Evolutionary conservation across 2,888 invertebrate species (phyloP), one percentile per base, ranked within the genome.

Genomic region (Drosophila meridionalis): DNA sequence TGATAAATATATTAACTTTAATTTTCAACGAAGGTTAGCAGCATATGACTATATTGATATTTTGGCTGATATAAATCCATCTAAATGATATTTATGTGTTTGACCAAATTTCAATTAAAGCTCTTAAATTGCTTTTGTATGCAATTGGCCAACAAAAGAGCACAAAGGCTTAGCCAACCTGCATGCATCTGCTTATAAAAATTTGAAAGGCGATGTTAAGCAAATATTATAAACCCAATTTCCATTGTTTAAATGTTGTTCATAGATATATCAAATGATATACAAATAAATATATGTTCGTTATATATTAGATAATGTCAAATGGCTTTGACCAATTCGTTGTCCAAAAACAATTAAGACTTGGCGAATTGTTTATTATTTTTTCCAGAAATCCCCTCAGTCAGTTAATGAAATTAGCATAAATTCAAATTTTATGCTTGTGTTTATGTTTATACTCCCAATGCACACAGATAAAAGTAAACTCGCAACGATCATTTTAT

Each of bases 401-500:
- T 12, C 34, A 36, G 20, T 36, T 52, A 3, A 36, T 53, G 5
- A 53, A 53, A 12, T 34, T 11, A 34, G 20, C 52, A 52, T 50
- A 50, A 20, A 52, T 26, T 34, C 1, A 36, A 52, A 52, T 6
- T 11, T 34, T 2, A 47, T 30, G 48, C 30, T 8, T 8, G n/a
- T 48, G 2, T 11, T 34, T 2, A 47, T 30, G 48, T 48, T 8
- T 8, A 32, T 48, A 6, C 7, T 14, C 11, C 11, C 34, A 52
- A 52, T 52, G 34, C 11, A 14, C 30, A 14, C 30, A 1, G 4
- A 53, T 53, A 34, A 38, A 26, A 32, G 47, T 14, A 26, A 47
- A 20, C 7, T 14, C 42, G 8, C 20, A 38, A 28, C 2, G 60
- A 28, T 61, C n/a, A 53, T 68, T 77, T 71, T 73, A 70, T 80